A percentile compares a stretch with the other conserved stretches of the same genome.
Conservation (phyloP, 92 coral and sea anemone species). For the Parazoanthus atlanticus region DNA sequence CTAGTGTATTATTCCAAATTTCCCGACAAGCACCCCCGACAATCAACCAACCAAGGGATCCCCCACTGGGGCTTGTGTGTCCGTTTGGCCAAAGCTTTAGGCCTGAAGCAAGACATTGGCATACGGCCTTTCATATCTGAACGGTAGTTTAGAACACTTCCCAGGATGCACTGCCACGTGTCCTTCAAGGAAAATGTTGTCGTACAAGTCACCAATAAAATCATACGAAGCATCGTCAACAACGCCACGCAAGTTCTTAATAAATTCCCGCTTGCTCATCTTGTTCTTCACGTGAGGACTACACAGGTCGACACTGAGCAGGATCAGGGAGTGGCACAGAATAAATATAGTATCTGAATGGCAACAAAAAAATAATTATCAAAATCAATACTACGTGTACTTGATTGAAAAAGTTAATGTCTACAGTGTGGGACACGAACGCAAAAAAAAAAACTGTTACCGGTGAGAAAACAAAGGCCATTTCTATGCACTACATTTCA, state of each 20-base stretch:
- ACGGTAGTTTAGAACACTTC: conserved; percentile 77
- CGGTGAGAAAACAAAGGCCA: too few species aligned
- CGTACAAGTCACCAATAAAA: conserved; percentile 93
- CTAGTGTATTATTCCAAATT: too few species aligned
- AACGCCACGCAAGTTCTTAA: conserved; percentile 95
- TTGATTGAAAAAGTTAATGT: neutral
- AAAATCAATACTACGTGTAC: neutral
- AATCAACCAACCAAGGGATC: too few species aligned
- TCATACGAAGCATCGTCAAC: conserved; percentile 85
- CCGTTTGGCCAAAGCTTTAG: conserved; percentile 19
- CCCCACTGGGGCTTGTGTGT: neutral
- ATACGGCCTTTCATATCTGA: conserved; percentile 89
- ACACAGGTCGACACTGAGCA: conserved; percentile 95
- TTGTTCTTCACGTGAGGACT: conserved; percentile 98
- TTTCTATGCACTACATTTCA: too few species aligned
- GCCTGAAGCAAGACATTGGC: conserved; percentile 89
- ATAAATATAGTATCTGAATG: conserved; percentile 86
- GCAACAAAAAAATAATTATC: neutral
- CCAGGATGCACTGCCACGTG: conserved; percentile 84
- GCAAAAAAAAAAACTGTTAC: too few species aligned
- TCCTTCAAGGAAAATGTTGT: conserved; percentile 85
- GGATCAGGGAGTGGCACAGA: conserved; percentile 90
- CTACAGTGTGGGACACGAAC: too few species aligned
- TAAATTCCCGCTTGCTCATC: conserved; percentile 97
- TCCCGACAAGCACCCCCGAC: too few species aligned